phyloP scores from a whole-genome alignment of 2,888 invertebrate genomes.

The Patella caerulea region DNA sequence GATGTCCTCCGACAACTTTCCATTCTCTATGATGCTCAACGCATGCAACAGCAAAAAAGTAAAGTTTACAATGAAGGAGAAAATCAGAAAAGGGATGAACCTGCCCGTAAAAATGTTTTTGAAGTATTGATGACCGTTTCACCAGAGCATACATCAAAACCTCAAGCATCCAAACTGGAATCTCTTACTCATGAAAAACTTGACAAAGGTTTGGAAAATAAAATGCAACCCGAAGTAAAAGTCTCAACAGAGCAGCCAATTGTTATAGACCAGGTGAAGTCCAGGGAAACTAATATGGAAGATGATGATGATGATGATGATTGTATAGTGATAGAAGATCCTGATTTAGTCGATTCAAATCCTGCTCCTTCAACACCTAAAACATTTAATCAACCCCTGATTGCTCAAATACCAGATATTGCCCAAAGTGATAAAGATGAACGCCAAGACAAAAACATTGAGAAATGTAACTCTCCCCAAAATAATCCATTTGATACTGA shows the following conservation, averaged over 20 bases:
- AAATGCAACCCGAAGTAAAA: not conserved
- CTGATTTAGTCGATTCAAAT: not conserved
- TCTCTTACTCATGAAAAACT: not conserved
- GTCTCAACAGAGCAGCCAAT: not conserved
- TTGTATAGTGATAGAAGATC: not conserved
- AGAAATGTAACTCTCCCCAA: not conserved
- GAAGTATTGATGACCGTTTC: not conserved
- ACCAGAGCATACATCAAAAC: not conserved
- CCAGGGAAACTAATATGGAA: not conserved
- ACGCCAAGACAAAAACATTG: not conserved
- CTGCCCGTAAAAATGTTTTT: slow-evolving; percentile 5
- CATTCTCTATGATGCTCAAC: slow-evolving; percentile 53
- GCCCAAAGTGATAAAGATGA: not conserved
- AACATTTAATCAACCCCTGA: not conserved
- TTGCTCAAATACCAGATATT: too few species aligned
- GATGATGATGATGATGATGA: not conserved
- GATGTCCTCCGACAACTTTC: slow-evolving; percentile 62
- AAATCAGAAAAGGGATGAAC: not conserved
- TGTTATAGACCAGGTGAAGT: not conserved
- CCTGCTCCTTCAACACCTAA: not conserved
- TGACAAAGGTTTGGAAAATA: not conserved
- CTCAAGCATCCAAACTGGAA: not conserved
- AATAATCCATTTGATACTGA: not conserved
- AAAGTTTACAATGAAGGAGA: not conserved
- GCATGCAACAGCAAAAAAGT: slow-evolving; percentile 32